Conservation (phyloP, 2,797 vertebrate genomes). For the Tapera naevia region DNA sequence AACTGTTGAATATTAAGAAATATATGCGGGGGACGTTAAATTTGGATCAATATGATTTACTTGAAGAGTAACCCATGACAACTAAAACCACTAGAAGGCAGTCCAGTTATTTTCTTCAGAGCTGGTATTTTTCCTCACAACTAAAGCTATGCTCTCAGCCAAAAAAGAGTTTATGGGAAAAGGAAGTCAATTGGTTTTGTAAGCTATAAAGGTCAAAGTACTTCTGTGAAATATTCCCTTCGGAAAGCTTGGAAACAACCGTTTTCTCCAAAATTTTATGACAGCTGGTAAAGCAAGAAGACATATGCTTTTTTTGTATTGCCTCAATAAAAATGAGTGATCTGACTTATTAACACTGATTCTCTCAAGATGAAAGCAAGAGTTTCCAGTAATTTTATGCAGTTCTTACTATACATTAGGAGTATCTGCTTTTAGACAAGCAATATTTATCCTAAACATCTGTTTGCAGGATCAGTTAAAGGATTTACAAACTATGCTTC, state of each 20-base stretch:
- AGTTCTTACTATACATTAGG: conserved; percentile 55
- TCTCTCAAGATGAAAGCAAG: conserved; percentile 42
- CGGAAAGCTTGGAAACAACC: conserved; percentile 63
- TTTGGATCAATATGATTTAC: not conserved
- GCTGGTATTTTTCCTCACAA: not conserved
- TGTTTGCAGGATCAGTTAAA: conserved; percentile 55
- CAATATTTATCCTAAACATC: conserved; percentile 69
- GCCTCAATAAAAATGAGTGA: conserved; percentile 72
- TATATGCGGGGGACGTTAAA: not conserved
- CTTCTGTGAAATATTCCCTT: conserved; percentile 59
- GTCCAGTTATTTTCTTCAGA: conserved; percentile 47
- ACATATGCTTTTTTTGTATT: conserved; percentile 63
- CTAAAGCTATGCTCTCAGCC: conserved; percentile 3
- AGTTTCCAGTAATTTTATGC: conserved; percentile 41
- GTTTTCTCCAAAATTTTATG: conserved; percentile 69
- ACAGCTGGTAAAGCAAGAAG: conserved; percentile 67
- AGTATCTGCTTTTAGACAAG: conserved; percentile 61
- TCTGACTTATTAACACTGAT: conserved; percentile 67
- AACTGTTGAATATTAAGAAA: not conserved
- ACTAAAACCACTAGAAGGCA: conserved; percentile 47
- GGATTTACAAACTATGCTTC: conserved; percentile 44
- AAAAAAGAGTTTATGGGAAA: conserved; percentile 56
- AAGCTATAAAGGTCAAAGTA: conserved; percentile 72
- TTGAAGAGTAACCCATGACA: not conserved
- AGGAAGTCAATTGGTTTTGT: conserved; percentile 55